Base-by-base conservation (phyloP, 2,797 vertebrate genomes). In the Sebastes taczanowskii region DNA sequence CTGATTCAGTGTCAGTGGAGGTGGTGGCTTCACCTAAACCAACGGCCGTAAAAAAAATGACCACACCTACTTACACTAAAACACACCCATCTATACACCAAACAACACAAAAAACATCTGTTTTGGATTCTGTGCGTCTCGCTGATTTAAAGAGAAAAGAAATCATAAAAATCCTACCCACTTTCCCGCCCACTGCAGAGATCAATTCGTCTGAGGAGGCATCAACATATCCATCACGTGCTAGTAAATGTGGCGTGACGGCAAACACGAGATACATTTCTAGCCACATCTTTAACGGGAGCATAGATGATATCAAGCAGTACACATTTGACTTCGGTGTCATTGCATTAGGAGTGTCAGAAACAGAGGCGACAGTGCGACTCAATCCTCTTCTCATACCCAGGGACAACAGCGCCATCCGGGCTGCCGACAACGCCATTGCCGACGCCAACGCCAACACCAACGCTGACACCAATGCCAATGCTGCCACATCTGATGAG, bases 251-350 rank as follows among this genome's bases (percentile, higher is more conserved):
- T 25, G 96, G 96, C 49, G 82, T 95, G 56, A 94, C 90, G 0
- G 82, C 91, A 0, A 94, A 95, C 14, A 94, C 96, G 0, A 95
- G 89, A 38, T 97, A 97, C 77, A 88, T 98, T 70, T 98, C 98
- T 11, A 97, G 96, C 77, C 96, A 97, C 1, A 96, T 96, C 56
- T 97, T 97, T 80, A 99, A 99, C 56, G 90, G 94, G 63, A 99
- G 97, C 18, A 79, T 95, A 0, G 95, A 97, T 3, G 96, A 97
- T 22, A 92, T 97, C 55, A 99, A 98, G 89, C 96, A 96, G 35
- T 97, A 98, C 72, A 95, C 93, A 0, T 99, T 99, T 5, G 97
- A 99, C 88, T 96, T 98, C 86, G 98, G 98, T 0, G 96, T 99
- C 46, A 97, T 99, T 1, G 97, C 98, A 0, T 90, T 99, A 32